phyloP scores from a whole-genome alignment of 2,113 vertebrate genomes.

The Delphinus delphis region DNA sequence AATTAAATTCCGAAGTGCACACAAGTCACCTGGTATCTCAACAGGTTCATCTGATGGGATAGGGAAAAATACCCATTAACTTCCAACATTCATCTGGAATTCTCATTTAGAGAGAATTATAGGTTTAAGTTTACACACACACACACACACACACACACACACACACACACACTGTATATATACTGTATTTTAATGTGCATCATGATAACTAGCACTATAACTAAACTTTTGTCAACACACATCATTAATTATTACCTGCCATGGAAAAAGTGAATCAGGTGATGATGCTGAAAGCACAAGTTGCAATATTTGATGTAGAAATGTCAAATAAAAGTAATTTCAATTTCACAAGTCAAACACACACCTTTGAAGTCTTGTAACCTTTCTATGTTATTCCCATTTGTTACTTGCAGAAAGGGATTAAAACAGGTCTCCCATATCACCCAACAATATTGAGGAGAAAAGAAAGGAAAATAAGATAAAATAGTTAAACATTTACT shows the following conservation, averaged over 20 bases:
- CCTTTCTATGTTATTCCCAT: slow-evolving; percentile 53
- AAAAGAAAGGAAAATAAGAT: slow-evolving; percentile 40
- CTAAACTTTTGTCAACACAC: neutral
- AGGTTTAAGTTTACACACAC: neutral
- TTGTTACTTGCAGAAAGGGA: slow-evolving; percentile 48
- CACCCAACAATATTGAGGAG: neutral
- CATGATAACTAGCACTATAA: neutral
- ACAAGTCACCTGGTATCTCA: neutral
- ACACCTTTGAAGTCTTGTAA: slow-evolving; percentile 22
- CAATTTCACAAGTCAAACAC: slow-evolving; percentile 64
- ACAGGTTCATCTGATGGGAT: neutral
- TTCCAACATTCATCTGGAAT: neutral
- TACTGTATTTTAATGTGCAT: neutral
- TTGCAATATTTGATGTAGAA: slow-evolving; percentile 52
- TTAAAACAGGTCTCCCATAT: slow-evolving; percentile 33
- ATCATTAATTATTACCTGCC: neutral
- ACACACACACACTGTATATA: neutral
- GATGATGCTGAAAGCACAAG: neutral
- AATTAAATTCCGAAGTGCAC: neutral
- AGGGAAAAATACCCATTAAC: neutral
- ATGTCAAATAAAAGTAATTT: slow-evolving; percentile 67
- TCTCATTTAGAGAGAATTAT: slow-evolving; percentile 15
- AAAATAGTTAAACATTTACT: slow-evolving; percentile 48
- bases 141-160: neutral
- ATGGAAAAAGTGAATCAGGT: slow-evolving; percentile 20